A percentile compares a stretch with the other conserved stretches of the same genome.
phyloP scores from a whole-genome alignment of 2,888 invertebrate genomes.

The Myopa testacea region DNA sequence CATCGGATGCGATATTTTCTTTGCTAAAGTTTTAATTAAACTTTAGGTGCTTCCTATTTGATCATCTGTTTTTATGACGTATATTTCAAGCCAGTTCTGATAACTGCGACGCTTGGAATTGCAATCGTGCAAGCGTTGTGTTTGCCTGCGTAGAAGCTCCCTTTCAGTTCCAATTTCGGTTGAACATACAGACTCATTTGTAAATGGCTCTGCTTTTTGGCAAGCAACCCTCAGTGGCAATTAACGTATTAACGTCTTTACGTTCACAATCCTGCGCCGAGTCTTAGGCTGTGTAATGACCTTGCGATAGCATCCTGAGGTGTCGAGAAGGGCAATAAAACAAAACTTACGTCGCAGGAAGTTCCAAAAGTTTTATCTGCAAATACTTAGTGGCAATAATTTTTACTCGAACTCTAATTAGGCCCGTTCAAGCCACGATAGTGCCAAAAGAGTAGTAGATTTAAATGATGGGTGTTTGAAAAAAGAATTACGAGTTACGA shows the following conservation, averaged over 20 bases:
- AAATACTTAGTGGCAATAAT: neutral
- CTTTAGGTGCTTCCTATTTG: slow-evolving; percentile 31
- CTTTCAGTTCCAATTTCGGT: neutral
- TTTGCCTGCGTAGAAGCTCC: too few species aligned
- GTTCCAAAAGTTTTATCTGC: slow-evolving; percentile 23
- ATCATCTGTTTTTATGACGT: slow-evolving; percentile 28
- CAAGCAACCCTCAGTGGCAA: slow-evolving; percentile 12
- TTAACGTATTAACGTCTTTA: slow-evolving; percentile 29
- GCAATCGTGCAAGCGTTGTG: neutral
- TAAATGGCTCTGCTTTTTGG: neutral
- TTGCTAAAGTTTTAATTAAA: slow-evolving; percentile 38
- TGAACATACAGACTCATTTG: neutral
- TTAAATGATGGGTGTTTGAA: neutral
- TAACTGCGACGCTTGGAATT: slow-evolving; percentile 1
- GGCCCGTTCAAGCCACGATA: neutral
- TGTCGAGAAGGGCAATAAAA: slow-evolving; percentile 28
- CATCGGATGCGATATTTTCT: slow-evolving; percentile 16
- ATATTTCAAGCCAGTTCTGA: slow-evolving; percentile 6
- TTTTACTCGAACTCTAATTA: slow-evolving; percentile 18
- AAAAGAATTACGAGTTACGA: too few species aligned
- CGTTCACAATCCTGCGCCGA: slow-evolving; percentile 6
- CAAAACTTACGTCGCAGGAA: slow-evolving; percentile 23
- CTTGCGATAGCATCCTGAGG: slow-evolving; percentile 14
- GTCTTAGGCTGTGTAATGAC: slow-evolving; percentile 14
- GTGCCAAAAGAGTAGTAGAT: slow-evolving; percentile 2